Conservation (phyloP, 2,888 invertebrate species). For the Catonia carolina region DNA sequence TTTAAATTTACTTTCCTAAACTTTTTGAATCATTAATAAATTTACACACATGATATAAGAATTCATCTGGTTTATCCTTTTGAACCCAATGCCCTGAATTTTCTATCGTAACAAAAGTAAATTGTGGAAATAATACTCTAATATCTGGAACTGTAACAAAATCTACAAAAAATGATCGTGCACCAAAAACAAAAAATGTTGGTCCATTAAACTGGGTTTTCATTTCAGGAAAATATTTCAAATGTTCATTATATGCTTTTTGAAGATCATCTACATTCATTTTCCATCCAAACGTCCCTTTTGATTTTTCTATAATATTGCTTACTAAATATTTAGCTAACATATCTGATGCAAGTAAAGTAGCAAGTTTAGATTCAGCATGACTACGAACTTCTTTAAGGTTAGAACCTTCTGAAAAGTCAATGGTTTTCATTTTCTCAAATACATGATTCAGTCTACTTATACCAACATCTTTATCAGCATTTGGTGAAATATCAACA, state of each 20-base stretch:
- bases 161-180: slow-evolving; percentile 72
- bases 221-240: slow-evolving; percentile 53
- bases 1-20: no score
- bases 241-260: slow-evolving; percentile 58
- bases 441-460: no score
- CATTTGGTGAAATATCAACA: slow-evolving; percentile 67
- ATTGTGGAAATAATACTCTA: slow-evolving; percentile 61
- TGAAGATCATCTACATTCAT: slow-evolving; percentile 69
- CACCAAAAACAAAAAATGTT: slow-evolving; percentile 76
- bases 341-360: not conserved
- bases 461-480: no score
- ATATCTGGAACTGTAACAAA: slow-evolving; percentile 56
- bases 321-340: slow-evolving; percentile 65
- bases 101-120: slow-evolving; percentile 60
- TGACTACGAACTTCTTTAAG: no score
- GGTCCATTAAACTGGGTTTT: slow-evolving; percentile 52
- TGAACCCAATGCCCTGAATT: slow-evolving; percentile 92
- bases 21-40: no score
- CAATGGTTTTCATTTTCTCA: no score
- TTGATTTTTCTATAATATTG: slow-evolving; percentile 63
- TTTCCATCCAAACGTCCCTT: slow-evolving; percentile 64
- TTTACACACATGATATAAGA: slow-evolving; percentile 55
- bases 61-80: slow-evolving; percentile 76
- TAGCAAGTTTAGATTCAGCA: no score
- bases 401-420: no score